Evolutionary conservation across 2,113 vertebrate genomes (phyloP).

Genomic region (Aythya baeri): DNA sequence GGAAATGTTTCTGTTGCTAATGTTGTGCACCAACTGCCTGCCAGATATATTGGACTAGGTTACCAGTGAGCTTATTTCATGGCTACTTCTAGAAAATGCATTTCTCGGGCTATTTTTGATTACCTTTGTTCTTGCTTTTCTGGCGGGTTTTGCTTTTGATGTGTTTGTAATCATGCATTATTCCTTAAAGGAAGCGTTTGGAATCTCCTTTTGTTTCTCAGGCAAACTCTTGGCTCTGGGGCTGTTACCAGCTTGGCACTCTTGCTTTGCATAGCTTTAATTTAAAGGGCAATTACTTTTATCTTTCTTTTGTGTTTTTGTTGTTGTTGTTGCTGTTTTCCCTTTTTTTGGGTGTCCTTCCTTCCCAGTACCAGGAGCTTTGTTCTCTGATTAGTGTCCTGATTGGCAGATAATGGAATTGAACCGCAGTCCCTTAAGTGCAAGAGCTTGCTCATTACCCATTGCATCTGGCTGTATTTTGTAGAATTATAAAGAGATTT

Average conservation of each 20-base stretch:
- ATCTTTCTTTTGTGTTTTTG: no score
- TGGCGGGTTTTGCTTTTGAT: constrained; percentile 28
- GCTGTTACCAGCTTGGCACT: neutral
- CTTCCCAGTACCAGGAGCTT: neutral
- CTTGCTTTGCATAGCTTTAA: neutral
- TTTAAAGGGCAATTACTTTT: neutral
- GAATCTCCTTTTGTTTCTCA: constrained; percentile 3
- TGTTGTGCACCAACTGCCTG: neutral
- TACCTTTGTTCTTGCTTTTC: constrained; percentile 34
- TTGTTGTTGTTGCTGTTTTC: no score
- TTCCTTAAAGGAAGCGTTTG: constrained; percentile 11
- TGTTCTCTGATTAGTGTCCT: neutral
- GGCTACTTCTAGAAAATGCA: constrained; percentile 20
- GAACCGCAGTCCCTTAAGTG: constrained; percentile 6
- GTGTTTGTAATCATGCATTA: constrained; percentile 25
- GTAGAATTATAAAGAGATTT: constrained; percentile 10
- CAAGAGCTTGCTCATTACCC: constrained; percentile 20
- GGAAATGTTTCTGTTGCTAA: neutral
- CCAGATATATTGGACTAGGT: neutral
- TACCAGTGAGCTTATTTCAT: neutral
- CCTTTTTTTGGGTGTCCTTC: neutral
- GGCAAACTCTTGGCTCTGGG: constrained; percentile 11
- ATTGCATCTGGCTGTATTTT: constrained; percentile 43
- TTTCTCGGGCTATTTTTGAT: constrained; percentile 7
- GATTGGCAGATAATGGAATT: constrained; percentile 23